These are phyloP conservation scores for Perizoma flavofasciatum DNA, from an alignment of 2,888 invertebrate genomes.

Conservation along the genomic window DNA sequence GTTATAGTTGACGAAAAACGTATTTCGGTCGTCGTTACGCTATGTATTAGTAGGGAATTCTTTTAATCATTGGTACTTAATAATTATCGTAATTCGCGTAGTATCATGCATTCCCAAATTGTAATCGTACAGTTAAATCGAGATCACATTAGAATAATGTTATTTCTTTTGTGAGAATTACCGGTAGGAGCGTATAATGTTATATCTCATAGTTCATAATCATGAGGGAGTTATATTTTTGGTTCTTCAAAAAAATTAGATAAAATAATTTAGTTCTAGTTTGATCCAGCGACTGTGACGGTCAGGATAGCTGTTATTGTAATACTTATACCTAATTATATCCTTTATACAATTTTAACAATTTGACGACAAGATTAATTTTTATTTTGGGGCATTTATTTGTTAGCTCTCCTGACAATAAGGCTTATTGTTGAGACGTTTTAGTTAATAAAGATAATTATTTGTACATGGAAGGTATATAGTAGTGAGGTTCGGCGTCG, in stretches of 20 bases:
- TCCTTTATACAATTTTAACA: constrained; percentile 57
- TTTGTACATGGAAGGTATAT: constrained; percentile 49
- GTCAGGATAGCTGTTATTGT: constrained; percentile 71
- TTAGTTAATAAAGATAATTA: constrained; percentile 76
- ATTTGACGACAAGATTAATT: constrained; percentile 69
- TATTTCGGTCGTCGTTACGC: constrained; percentile 61
- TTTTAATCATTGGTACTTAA: constrained; percentile 80
- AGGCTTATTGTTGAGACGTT: constrained; percentile 66
- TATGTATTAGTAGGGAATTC: constrained; percentile 72
- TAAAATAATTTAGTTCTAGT: constrained; percentile 60
- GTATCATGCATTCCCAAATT: constrained; percentile 82
- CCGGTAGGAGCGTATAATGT: constrained; percentile 68
- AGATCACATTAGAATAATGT: constrained; percentile 78
- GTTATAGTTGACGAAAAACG: constrained; percentile 59
- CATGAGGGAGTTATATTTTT: constrained; percentile 62
- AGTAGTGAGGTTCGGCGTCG: constrained; percentile 34
- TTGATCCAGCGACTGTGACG: constrained; percentile 63
- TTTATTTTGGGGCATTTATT: constrained; percentile 72
- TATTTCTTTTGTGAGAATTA: constrained; percentile 78
- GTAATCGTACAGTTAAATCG: constrained; percentile 76
- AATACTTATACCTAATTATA: constrained; percentile 48
- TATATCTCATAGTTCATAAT: constrained; percentile 71
- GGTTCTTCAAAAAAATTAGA: constrained; percentile 55
- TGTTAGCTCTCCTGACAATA: constrained; percentile 73
- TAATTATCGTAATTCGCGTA: constrained; percentile 76